A percentile compares a stretch with the other conserved stretches of the same genome.
These are phyloP conservation scores for Sciurus carolinensis DNA, from an alignment of 2,797 vertebrate genomes.

Conservation along the genomic window DNA sequence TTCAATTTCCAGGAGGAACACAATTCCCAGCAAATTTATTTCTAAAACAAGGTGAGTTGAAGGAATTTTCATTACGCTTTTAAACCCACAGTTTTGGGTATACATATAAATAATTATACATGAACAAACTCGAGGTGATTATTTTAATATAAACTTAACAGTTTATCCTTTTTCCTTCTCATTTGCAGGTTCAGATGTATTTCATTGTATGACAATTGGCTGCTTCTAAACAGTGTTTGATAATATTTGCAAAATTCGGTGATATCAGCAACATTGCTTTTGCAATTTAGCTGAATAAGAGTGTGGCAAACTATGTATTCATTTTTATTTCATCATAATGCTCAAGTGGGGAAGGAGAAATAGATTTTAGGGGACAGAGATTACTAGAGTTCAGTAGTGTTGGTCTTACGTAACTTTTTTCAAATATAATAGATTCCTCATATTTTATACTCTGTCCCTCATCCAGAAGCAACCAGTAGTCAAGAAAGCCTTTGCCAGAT, in stretches of 20 bases:
- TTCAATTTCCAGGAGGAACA: slow-evolving; percentile 27
- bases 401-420: background rate
- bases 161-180: background rate
- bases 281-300: background rate
- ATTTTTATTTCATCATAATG: slow-evolving; percentile 1
- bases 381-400: background rate
- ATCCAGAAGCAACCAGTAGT: background rate
- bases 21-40: slow-evolving; percentile 73
- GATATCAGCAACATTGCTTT: background rate
- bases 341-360: background rate
- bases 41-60: slow-evolving; percentile 60
- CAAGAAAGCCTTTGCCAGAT: background rate
- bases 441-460: background rate
- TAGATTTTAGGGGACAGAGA: background rate
- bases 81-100: background rate
- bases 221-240: background rate
- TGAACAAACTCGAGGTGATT: background rate
- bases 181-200: background rate
- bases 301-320: background rate
- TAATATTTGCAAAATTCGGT: background rate
- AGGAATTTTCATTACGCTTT: slow-evolving; percentile 57
- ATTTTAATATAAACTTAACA: background rate
- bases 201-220: background rate
- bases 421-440: background rate
- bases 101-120: background rate